These are phyloP conservation scores for Eleutherodactylus coqui DNA, from an alignment of 2,797 vertebrate genomes.

Conservation along the genomic window DNA sequence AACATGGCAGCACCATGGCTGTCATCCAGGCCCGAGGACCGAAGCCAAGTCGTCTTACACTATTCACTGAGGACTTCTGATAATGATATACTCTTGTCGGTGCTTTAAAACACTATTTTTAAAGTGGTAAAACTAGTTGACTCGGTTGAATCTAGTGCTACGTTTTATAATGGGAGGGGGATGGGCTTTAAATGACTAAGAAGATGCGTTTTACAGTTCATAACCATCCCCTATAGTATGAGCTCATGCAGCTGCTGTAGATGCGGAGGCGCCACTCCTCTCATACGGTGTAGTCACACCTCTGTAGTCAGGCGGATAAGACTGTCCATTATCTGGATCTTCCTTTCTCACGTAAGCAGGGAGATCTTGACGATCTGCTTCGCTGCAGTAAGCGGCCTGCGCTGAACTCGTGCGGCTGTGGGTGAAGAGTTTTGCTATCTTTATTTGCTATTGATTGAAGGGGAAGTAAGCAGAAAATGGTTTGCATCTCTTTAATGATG, in stretches of 20 bases:
- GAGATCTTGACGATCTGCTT: conserved; percentile 54
- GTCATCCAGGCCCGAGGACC: not conserved
- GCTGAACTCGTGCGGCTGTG: too few relatives aligned
- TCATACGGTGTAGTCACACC: not conserved
- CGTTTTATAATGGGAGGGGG: not conserved
- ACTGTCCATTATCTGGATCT: conserved; percentile 43
- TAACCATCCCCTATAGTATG: not conserved
- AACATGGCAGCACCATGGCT: conserved; percentile 1
- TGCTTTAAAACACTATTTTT: not conserved
- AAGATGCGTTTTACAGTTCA: not conserved
- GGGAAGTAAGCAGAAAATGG: not conserved
- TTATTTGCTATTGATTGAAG: not conserved
- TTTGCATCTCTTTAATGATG: not conserved
- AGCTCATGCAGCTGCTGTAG: too few relatives aligned
- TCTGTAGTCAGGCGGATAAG: not conserved
- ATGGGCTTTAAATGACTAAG: not conserved
- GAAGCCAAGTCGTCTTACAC: not conserved
- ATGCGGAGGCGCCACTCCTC: not conserved
- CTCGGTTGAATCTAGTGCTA: not conserved
- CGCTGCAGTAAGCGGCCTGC: not conserved
- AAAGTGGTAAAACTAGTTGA: not conserved
- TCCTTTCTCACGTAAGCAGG: conserved; percentile 49
- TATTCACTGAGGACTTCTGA: not conserved
- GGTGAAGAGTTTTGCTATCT: not conserved
- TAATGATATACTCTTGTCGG: not conserved